Conservation (phyloP, 2,888 invertebrate genomes). For the Xylota segnis region DNA sequence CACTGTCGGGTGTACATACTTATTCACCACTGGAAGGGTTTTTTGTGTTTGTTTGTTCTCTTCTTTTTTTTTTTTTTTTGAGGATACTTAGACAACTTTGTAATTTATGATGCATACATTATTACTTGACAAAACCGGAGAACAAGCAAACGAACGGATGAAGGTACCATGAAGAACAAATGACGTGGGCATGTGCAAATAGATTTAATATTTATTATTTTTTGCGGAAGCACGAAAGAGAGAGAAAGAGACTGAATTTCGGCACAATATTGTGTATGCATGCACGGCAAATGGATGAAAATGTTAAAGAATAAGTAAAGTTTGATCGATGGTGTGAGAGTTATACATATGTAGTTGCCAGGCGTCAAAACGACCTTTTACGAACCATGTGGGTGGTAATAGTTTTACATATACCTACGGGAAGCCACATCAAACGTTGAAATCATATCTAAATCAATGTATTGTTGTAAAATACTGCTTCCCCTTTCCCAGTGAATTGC, state of each 20-base stretch:
- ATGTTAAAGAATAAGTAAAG: constrained; percentile 44
- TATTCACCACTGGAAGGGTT: not conserved
- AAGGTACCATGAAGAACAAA: constrained; percentile 4
- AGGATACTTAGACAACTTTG: constrained; percentile 61
- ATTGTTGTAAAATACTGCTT: constrained; percentile 23
- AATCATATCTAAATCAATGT: constrained; percentile 40
- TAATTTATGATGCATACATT: constrained; percentile 72
- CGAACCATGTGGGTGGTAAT: not conserved
- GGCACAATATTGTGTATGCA: not conserved
- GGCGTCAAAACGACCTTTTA: constrained; percentile 6
- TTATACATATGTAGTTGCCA: constrained; percentile 11
- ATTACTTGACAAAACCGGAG: constrained; percentile 52
- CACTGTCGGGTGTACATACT: not conserved
- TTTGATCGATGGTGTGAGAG: constrained; percentile 45
- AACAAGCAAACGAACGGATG: not conserved
- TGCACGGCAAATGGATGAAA: not conserved
- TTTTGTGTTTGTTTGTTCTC: constrained; percentile 9
- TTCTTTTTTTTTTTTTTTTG: not conserved
- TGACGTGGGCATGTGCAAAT: constrained; percentile 55
- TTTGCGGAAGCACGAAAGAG: constrained; percentile 16
- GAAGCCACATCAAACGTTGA: not conserved
- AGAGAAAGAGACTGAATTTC: constrained; percentile 1
- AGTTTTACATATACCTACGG: not conserved
- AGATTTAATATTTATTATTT: constrained; percentile 56
- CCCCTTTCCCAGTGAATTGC: constrained; percentile 51